A percentile compares a stretch with the other conserved stretches of the same genome.
Evolutionary conservation across 2,113 vertebrate genomes (phyloP).

Genomic region (Corythaeola cristata): DNA sequence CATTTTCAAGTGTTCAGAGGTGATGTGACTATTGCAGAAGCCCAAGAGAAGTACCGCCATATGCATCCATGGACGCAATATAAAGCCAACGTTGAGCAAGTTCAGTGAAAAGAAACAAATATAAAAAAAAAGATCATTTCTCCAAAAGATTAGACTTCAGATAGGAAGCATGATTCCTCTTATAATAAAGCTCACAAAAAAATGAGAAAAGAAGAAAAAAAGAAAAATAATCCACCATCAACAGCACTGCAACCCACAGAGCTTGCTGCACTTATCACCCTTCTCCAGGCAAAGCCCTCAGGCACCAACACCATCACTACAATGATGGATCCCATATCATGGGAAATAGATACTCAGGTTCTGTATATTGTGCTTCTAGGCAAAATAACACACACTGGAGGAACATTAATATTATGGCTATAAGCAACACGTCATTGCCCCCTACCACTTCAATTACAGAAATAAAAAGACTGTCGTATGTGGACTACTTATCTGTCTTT

Average conservation of each 20-base stretch:
- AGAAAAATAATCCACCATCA: background rate
- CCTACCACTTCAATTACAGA: background rate
- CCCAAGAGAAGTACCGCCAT: background rate
- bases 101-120: background rate
- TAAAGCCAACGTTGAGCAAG: background rate
- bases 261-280: background rate
- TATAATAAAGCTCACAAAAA: background rate
- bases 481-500: background rate
- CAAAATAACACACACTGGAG: background rate
- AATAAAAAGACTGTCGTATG: background rate
- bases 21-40: background rate
- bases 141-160: background rate
- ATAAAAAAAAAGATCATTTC: background rate
- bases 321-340: background rate
- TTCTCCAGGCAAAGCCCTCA: background rate
- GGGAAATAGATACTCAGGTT: background rate
- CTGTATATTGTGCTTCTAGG: background rate
- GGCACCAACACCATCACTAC: background rate
- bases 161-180: background rate
- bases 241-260: background rate
- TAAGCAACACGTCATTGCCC: background rate
- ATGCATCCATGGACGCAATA: background rate
- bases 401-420: rapidly evolving
- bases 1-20: background rate
- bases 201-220: background rate